phyloP scores from a whole-genome alignment of 2,797 vertebrate genomes.

The Pangasius krempfi region DNA sequence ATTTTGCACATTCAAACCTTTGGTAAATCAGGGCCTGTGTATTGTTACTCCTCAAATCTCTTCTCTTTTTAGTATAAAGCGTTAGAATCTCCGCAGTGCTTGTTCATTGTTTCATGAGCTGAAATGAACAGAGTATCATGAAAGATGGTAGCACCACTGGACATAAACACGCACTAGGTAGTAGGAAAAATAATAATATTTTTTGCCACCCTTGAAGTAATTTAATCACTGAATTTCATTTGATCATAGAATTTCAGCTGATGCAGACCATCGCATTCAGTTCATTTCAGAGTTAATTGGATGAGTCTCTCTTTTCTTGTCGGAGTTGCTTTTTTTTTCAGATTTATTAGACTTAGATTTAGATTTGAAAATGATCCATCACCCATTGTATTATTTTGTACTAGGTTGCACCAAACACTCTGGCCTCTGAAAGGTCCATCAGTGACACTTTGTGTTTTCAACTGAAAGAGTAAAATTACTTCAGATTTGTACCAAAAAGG shows the following conservation, averaged over 20 bases:
- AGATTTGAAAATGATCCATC: not conserved
- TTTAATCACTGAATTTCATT: not conserved
- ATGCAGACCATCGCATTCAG: slow-evolving; percentile 22
- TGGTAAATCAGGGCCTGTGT: too few relatives aligned
- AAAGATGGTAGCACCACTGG: not conserved
- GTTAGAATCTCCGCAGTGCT: not conserved
- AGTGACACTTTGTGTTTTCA: not conserved
- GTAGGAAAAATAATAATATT: not conserved
- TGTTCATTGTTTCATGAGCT: not conserved
- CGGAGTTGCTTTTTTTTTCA: not conserved
- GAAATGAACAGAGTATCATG: not conserved
- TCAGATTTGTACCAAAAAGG: not conserved
- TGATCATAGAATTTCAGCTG: not conserved
- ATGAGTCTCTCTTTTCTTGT: not conserved
- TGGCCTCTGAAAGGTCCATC: not conserved
- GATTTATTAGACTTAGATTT: slow-evolving; percentile 10
- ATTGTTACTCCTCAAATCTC: not conserved
- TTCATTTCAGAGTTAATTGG: slow-evolving; percentile 31
- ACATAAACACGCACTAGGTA: not conserved
- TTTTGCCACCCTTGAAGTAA: not conserved
- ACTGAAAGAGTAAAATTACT: not conserved
- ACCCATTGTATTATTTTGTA: not conserved
- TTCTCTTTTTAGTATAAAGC: not conserved
- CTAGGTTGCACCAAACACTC: not conserved
- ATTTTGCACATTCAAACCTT: not conserved